phyloP scores from a whole-genome alignment of 1,140 invertebrate species.

The Drosophila quadrilineata region DNA sequence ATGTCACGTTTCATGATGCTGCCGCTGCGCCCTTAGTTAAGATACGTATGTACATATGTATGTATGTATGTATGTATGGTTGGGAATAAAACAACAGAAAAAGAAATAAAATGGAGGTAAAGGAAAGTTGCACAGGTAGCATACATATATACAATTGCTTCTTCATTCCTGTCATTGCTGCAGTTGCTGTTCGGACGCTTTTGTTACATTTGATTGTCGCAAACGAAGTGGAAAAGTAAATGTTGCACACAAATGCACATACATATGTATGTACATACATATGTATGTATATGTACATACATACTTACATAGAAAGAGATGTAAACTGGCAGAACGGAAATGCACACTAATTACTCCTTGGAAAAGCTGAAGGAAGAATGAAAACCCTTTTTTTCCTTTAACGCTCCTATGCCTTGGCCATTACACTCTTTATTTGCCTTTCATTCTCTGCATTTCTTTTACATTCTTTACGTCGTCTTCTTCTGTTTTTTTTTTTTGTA shows the following conservation, averaged over 20 bases:
- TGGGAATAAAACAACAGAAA: too few species aligned
- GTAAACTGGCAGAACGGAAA: conserved; percentile 53
- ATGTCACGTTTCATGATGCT: conserved; percentile 61
- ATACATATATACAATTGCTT: not conserved
- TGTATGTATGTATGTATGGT: too few species aligned
- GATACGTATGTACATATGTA: too few species aligned
- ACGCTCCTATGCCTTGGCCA: conserved; percentile 35
- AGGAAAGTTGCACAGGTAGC: too few species aligned
- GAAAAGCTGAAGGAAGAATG: conserved; percentile 18
- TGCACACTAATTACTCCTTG: conserved; percentile 75
- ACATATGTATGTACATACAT: conserved; percentile 6
- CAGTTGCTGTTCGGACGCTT: conserved; percentile 34
- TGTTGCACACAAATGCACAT: conserved; percentile 52
- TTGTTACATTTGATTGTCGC: conserved; percentile 75
- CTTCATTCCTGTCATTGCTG: not conserved
- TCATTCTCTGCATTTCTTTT: conserved; percentile 28
- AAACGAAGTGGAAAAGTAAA: conserved; percentile 77
- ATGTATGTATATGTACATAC: not conserved
- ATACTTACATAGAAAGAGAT: too few species aligned
- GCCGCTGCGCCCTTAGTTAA: conserved; percentile 13
- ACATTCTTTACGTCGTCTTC: conserved; percentile 6
- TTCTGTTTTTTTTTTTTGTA: not conserved
- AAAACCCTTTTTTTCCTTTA: conserved; percentile 48
- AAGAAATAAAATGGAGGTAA: too few species aligned
- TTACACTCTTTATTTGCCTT: conserved; percentile 35